phyloP scores from a whole-genome alignment of 1,140 invertebrate species.

The Micrasema longulum region DNA sequence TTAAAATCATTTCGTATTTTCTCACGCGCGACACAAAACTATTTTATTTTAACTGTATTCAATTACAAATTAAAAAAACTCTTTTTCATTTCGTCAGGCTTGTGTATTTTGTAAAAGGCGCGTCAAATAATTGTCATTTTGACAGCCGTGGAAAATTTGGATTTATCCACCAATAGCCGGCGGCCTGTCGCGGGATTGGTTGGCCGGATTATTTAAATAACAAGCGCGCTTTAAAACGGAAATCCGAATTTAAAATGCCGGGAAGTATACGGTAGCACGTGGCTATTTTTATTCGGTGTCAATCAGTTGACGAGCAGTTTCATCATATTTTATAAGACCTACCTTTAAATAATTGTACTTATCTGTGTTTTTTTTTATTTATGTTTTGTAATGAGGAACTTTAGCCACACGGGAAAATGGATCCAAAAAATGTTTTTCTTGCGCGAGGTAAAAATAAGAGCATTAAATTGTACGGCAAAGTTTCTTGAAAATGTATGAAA shows the following conservation, averaged over 20 bases:
- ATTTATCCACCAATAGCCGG: constrained; percentile 42
- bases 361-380: no score
- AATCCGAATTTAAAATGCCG: constrained; percentile 17
- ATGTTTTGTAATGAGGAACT: no score
- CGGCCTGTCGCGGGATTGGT: constrained; percentile 27
- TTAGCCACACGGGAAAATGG: no score
- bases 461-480: no score
- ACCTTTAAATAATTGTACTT: no score
- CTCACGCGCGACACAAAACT: neutral
- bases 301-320: neutral
- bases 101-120: constrained; percentile 12
- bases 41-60: constrained; percentile 7
- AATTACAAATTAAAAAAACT: constrained; percentile 20
- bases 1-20: neutral
- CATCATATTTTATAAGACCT: neutral
- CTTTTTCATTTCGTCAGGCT: constrained; percentile 37
- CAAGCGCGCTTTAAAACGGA: constrained; percentile 26
- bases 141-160: constrained; percentile 43
- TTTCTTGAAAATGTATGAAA: no score
- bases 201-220: constrained; percentile 14
- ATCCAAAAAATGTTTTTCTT: no score
- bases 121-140: constrained; percentile 51
- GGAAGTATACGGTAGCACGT: neutral
- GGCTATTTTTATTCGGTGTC: neutral
- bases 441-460: no score